A percentile compares a stretch with the other conserved stretches of the same genome.
phyloP scores from a whole-genome alignment of 2,797 vertebrate genomes.

The Gambusia yucatana region DNA sequence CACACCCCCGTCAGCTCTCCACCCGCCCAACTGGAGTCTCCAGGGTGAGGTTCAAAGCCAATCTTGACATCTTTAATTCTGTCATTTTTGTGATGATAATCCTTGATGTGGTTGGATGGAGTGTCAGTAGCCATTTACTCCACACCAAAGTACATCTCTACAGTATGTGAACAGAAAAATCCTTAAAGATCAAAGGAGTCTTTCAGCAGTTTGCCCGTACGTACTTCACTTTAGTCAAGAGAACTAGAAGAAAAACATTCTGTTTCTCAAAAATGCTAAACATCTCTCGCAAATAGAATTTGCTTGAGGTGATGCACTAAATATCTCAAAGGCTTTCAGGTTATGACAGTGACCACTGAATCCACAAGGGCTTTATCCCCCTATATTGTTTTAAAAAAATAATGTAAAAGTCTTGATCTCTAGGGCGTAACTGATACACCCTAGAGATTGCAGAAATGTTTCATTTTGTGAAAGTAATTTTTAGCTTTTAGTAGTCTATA shows the following conservation, averaged over 20 bases:
- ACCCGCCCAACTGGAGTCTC: constrained; percentile 63
- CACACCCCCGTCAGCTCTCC: constrained; percentile 40
- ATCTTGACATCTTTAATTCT: constrained; percentile 79
- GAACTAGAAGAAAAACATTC: background rate
- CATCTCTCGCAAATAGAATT: background rate
- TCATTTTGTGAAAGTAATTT: background rate
- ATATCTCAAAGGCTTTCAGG: background rate
- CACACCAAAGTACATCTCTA: constrained; percentile 67
- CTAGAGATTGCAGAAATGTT: background rate
- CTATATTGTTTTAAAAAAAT: background rate
- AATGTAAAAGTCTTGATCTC: background rate
- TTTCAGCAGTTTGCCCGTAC: constrained; percentile 10
- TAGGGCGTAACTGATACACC: background rate
- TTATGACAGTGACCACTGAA: background rate
- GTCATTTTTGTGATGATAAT: constrained; percentile 84
- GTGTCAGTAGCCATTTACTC: constrained; percentile 74
- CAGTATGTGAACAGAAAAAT: constrained; percentile 35
- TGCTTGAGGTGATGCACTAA: background rate
- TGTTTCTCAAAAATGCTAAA: background rate
- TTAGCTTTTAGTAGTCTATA: background rate
- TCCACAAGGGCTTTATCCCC: background rate
- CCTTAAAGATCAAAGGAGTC: constrained; percentile 14
- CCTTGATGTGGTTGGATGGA: constrained; percentile 81
- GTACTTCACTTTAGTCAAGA: background rate
- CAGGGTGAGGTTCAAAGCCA: constrained; percentile 77